These are phyloP conservation scores for Corythucha ciliata DNA, from an alignment of 2,888 invertebrate species.

Conservation along the genomic window DNA sequence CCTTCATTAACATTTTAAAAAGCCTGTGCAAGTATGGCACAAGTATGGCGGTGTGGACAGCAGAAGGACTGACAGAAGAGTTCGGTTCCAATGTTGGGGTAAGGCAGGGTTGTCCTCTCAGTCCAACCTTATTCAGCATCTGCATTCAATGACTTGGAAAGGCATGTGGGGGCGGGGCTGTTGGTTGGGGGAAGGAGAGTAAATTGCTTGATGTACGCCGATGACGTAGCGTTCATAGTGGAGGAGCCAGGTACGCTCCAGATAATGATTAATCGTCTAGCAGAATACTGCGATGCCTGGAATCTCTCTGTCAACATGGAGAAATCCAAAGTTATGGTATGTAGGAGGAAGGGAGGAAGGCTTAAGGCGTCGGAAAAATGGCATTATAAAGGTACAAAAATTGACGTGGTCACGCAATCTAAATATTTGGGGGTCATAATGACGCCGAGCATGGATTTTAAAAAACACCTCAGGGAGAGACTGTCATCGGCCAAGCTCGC, in stretches of 20 bases:
- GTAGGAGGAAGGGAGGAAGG: slow-evolving; percentile 18
- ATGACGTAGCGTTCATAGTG: slow-evolving; percentile 28
- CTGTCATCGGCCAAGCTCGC: not conserved
- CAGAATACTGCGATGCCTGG: slow-evolving; percentile 26
- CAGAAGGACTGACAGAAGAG: slow-evolving; percentile 1
- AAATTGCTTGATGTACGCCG: slow-evolving; percentile 29
- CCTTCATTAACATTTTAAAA: not conserved
- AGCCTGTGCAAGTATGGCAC: no score
- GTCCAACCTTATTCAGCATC: slow-evolving; percentile 4
- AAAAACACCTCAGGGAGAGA: not conserved
- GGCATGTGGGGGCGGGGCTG: slow-evolving; percentile 7
- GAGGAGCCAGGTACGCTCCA: slow-evolving; percentile 22
- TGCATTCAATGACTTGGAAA: slow-evolving; percentile 9
- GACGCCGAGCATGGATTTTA: slow-evolving; percentile 7
- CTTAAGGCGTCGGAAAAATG: slow-evolving; percentile 3
- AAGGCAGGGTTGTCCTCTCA: slow-evolving; percentile 7
- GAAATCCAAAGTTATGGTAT: slow-evolving; percentile 30
- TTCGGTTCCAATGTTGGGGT: not conserved
- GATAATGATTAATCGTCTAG: slow-evolving; percentile 25
- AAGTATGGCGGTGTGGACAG: slow-evolving; percentile 5
- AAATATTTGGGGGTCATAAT: slow-evolving; percentile 17
- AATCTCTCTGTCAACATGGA: slow-evolving; percentile 28
- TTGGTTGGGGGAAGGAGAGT: slow-evolving; percentile 22
- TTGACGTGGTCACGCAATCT: slow-evolving; percentile 1
- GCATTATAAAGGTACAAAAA: slow-evolving; percentile 1